Evolutionary conservation across 2,113 vertebrate species (phyloP), one percentile per base, ranked within the genome.

Genomic region (Strix uralensis): DNA sequence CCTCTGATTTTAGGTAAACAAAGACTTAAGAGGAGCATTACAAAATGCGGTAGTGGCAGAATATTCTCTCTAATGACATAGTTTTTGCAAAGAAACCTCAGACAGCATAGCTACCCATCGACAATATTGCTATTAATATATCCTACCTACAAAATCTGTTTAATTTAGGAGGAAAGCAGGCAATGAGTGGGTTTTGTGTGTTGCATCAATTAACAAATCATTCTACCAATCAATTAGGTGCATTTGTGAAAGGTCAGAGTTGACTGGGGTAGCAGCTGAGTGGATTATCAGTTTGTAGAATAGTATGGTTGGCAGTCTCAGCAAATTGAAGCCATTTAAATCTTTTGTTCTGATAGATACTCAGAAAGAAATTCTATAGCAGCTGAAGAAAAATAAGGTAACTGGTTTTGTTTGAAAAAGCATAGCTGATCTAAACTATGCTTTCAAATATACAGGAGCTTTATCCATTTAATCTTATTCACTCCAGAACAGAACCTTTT

Each of bases 401-500:
- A 57, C 13, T 5, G 51, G 10, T 46, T 94, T 78, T 78, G 18
- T 62, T 62, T 70, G n/a, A 73, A 94, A 82, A 85, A 71, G 7
- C 36, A 62, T 4, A 81, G 22, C 19, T 66, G 23, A 82, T 77
- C 32, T 46, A 79, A 94, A 75, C 42, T 34, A 51, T 25, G 22
- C 32, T 90, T 94, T 94, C 67, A 92, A 54, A 83, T 81, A 52
- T 16, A 58, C 8, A 58, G 38, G 8, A 83, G 4, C 11, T 92
- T 92, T 88, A 88, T 38, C 67, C n/a, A 86, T 88, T 80, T 94
- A 73, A 62, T 82, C 62, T 95, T 62, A 70, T 32, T 90, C 54
- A 36, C 18, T 81, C 29, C 29, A 36, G 62, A 90, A 12, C 20
- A 78, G 67, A 90, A 51, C 11, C 2, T 78, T 74, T 88, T 73